Evolutionary conservation across 2,113 vertebrate genomes (phyloP), one percentile per base, ranked within the genome.

Genomic region (Pipa parva): DNA sequence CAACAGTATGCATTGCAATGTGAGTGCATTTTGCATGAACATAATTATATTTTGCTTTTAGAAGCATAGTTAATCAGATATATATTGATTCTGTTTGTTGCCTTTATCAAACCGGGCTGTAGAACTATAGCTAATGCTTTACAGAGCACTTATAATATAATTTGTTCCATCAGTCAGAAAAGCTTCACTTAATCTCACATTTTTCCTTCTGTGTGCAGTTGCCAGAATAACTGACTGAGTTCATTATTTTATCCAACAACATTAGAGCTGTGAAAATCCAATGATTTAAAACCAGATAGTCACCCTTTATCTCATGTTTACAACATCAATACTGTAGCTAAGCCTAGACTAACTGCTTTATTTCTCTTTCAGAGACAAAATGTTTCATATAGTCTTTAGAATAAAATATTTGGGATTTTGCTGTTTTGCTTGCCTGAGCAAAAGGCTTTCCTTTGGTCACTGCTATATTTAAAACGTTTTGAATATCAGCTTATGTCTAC

Each of bases 101-200:
- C 42, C 74, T 79, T 83, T 79, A 82, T 86, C 69, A 84, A 80
- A 69, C 77, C 77, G 72, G 55, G 59, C 26, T 57, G 58, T 74
- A n/a, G 26, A 74, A 76, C 77, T 77, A 69, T 80, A 75, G 75
- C 63, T 74, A 81, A 74, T 74, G 49, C 61, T 75, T 78, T 73
- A 39, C 63, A 77, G 56, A 75, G 24, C 72, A 59, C 74, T 74
- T 79, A 25, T 72, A 77, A 73, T 55, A 72, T 22, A 45, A 57
- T 78, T 72, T 36, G 46, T 28, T 77, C 36, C 58, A 66, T 69
- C 63, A 61, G 63, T 80, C 75, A 73, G 75, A 80, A 65, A 78
- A 57, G 52, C 75, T 25, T 73, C 62, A 56, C 65, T 7, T 48
- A 82, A 73, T 52, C 51, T 48, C 76, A 71, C 66, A 31, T n/a